Evolutionary conservation across 2,113 vertebrate species (phyloP), one percentile per base, ranked within the genome.

Genomic region (Hippoglossus stenolepis): DNA sequence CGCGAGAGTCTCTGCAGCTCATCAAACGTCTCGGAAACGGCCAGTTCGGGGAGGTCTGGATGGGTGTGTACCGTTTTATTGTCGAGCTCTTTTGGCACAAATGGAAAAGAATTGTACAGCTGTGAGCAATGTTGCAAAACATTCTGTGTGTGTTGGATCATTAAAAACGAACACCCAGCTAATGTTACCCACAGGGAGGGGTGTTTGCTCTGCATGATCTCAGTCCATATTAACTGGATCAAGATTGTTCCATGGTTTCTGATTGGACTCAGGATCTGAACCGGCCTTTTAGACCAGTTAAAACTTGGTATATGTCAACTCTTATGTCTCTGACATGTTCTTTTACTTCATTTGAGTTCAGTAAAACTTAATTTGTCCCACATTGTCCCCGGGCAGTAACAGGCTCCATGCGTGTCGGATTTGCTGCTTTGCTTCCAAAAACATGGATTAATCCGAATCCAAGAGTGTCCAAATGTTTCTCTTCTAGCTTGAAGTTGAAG

Each of bases 1-100:
- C 97, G 83, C 94, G 98, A 92, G 98, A 99, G 94, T 99, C 98
- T 68, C 97, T 99, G 93, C 97, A 99, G 96, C 96, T 99, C 94
- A 98, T 99, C 95, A 99, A 99, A 93, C 98, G 97, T 90, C 96
- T 99, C 90, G 98, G 98, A 91, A 99, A 99, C 88, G 98, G 98
- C 91, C 98, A 99, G 96, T 99, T 99, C 83, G 98, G 97, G 94
- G 97, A 99, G 94, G 98, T 99, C 94, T 99, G 98, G 98, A 99
- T 99, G 97, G 98, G 98, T 99, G 95, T 91, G 98, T 95, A 91
- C 85, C 38, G 17, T 63, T 21, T 12, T 43, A 8, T 49, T 31
- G 51, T 40, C 35, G 5, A 40, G 35, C 0, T 31, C 49, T 53
- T 77, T 59, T 83, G 79, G 77, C 72, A 51, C 3, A 5, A 12